Conservation (phyloP, 2,797 vertebrate genomes). For the Allobates femoralis region DNA sequence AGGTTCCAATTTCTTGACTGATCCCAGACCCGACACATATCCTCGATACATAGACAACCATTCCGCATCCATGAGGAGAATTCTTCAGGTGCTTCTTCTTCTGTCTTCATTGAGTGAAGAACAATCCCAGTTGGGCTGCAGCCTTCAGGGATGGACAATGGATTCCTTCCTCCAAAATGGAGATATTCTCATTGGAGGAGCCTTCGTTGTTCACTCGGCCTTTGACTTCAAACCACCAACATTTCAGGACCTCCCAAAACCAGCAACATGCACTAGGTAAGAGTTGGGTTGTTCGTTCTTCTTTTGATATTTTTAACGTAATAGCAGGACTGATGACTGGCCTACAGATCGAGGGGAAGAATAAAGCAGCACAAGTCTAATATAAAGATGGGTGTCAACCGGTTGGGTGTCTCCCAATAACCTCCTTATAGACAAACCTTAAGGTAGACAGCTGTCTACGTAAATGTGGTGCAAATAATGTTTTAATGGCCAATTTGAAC, state of each 20-base stretch:
- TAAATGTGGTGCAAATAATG: too few species aligned
- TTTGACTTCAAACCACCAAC: constrained; percentile 2
- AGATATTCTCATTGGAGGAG: constrained; percentile 34
- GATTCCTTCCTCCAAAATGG: constrained; percentile 35
- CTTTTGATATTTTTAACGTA: not conserved
- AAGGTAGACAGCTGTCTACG: too few species aligned
- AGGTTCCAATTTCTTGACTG: too few species aligned
- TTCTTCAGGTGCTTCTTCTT: constrained; percentile 38
- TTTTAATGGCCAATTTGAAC: too few species aligned
- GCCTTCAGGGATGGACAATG: not conserved
- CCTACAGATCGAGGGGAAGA: too few species aligned
- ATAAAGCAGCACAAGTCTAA: too few species aligned
- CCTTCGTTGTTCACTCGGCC: constrained; percentile 37
- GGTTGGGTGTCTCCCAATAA: too few species aligned
- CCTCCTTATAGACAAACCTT: too few species aligned
- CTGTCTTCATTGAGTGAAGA: constrained; percentile 38
- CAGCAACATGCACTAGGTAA: constrained; percentile 2
- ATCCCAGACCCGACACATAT: not conserved
- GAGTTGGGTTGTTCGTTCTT: not conserved
- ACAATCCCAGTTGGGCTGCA: not conserved
- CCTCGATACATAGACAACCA: not conserved
- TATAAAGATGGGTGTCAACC: too few species aligned
- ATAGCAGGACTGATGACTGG: too few species aligned
- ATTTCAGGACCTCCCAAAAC: constrained; percentile 19
- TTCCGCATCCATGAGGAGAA: not conserved